Conservation (phyloP, 2,797 vertebrate species). For the Buceros bicornis region DNA sequence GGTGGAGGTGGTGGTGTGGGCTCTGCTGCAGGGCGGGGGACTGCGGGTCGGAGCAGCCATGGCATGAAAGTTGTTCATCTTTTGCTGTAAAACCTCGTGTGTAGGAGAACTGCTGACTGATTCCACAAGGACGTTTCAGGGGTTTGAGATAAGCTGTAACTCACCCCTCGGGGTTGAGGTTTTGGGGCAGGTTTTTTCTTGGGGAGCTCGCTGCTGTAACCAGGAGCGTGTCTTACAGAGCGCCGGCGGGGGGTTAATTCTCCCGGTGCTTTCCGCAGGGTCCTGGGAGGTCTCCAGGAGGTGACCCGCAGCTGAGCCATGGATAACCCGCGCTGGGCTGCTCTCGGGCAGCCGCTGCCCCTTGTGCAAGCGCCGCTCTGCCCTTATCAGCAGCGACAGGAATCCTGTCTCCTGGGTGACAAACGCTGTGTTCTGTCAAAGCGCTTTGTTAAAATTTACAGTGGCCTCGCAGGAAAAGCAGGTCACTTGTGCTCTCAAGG, state of each 20-base stretch:
- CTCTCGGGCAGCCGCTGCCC: not conserved
- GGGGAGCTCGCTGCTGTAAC: not conserved
- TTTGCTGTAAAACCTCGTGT: not conserved
- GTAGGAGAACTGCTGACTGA: not conserved
- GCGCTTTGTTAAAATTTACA: not conserved
- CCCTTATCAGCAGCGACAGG: not conserved
- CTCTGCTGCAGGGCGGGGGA: not conserved
- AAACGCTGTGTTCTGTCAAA: not conserved
- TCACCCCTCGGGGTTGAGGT: not conserved
- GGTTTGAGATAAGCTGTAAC: not conserved
- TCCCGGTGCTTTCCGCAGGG: not conserved
- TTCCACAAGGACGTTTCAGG: accelerated
- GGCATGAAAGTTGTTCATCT: not conserved
- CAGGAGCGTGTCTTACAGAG: no score
- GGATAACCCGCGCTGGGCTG: not conserved
- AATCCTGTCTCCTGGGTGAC: not conserved
- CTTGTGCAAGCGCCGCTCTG: not conserved
- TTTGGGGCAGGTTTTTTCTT: not conserved
- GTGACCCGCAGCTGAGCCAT: not conserved
- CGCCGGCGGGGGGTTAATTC: no score
- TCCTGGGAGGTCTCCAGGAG: not conserved
- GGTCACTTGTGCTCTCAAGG: not conserved
- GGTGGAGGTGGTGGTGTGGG: not conserved
- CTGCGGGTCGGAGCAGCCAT: not conserved
- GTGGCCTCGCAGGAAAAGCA: not conserved